Evolutionary conservation across 2,888 invertebrate species (phyloP).

Genomic region (Phyllotreta cruciferae): DNA sequence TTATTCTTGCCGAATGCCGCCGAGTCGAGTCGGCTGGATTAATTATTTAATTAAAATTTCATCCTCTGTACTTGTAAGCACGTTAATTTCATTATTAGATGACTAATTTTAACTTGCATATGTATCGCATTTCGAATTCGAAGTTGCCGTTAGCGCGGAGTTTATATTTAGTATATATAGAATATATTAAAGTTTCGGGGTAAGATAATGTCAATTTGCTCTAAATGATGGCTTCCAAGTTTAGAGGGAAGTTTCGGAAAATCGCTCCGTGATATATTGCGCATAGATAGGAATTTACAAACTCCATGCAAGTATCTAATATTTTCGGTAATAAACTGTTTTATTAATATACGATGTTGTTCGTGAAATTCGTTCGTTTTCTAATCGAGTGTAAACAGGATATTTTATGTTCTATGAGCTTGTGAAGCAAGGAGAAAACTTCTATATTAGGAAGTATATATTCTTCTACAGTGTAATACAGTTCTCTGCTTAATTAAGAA

Average conservation of each 20-base stretch:
- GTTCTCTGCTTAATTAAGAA: too few species aligned
- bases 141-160: conserved; percentile 9
- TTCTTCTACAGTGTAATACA: too few species aligned
- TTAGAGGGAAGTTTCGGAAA: background rate
- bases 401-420: too few species aligned
- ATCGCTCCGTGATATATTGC: background rate
- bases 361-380: too few species aligned
- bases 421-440: too few species aligned
- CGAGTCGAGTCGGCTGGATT: background rate
- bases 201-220: conserved; percentile 8
- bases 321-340: too few species aligned
- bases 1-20: too few species aligned
- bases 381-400: too few species aligned
- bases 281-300: background rate
- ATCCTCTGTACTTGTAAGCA: conserved; percentile 5
- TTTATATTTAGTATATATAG: conserved; percentile 11
- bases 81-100: conserved; percentile 8
- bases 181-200: conserved; percentile 16
- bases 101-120: conserved; percentile 17
- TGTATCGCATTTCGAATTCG: conserved; percentile 20
- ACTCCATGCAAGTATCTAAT: too few species aligned
- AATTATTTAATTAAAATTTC: background rate
- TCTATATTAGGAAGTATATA: too few species aligned
- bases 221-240: conserved; percentile 5
- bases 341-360: too few species aligned